Evolutionary conservation across 2,888 invertebrate genomes (phyloP), one percentile per base, ranked within the genome.

Genomic region (Stenotaenia linearis): DNA sequence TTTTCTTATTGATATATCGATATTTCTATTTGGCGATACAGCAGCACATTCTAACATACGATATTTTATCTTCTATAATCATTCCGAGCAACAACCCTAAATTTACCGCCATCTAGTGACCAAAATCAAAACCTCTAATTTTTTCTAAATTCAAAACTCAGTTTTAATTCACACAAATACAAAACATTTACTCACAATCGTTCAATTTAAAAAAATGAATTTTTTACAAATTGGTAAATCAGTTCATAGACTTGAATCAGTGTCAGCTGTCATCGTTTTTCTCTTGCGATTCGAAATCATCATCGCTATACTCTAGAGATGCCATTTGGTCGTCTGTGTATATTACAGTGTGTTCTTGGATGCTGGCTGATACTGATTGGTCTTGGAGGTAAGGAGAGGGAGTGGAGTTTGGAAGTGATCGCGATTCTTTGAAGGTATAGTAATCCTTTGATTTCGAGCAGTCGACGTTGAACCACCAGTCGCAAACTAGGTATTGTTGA

Each of bases 391-490:
- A 28, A 30, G 30, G 32, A 3, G 15, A 35, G 25, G 75, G 75
- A 25, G 32, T 75, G 23, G 32, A 18, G 6, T 7, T 56, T 18
- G 56, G 21, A 4, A 23, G 6, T 4, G 21, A 7, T 56, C 56
- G 3, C 6, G 56, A 18, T 2, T 23, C 56, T 10, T 78, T 78
- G 32, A 74, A 21, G n/a, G 4, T 78, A 74, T 78, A 78, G 74
- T 23, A 78, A 15, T 61, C 28, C n/a, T 35, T n/a, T 5, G 78
- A 78, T 69, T 78, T 78, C 32, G 78, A 61, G 79, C 83, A 83
- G 5, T 83, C 83, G 32, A 83, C 82, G 37, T 81, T 81, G 45
- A 82, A 82, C 82, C 82, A 82, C 76, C 82, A 83, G 80, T 83
- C 83, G 78, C 83, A 83, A 23, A 81, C 80, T 6, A 83, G 76